A percentile compares a stretch with the other conserved stretches of the same genome.
Evolutionary conservation across 2,797 vertebrate species (phyloP).

Genomic region (Gadopsis marmoratus): DNA sequence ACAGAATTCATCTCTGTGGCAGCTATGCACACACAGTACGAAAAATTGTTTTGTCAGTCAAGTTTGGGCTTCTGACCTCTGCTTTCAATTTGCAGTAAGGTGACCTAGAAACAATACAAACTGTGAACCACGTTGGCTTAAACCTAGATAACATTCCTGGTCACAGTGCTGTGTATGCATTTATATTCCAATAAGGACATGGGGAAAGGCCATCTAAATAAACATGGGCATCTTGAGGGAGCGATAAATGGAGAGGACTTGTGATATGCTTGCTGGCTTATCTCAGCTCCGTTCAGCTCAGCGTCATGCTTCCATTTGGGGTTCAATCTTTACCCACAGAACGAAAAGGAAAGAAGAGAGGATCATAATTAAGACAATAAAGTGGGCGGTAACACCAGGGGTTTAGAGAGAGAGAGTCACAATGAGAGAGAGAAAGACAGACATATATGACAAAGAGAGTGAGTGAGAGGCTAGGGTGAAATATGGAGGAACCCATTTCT

Average conservation of each 20-base stretch:
- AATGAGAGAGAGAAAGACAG: conserved; percentile 45
- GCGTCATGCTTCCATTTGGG: conserved; percentile 55
- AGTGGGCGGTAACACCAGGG: conserved; percentile 55
- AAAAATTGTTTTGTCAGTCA: conserved; percentile 22
- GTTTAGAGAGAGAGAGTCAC: conserved; percentile 56
- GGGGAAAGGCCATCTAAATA: conserved; percentile 56
- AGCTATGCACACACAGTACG: conserved; percentile 44
- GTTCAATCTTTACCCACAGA: conserved; percentile 59
- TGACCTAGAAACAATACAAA: conserved; percentile 49
- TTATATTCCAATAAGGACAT: conserved; percentile 53
- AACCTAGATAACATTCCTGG: conserved; percentile 22
- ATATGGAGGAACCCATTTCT: conserved; percentile 84
- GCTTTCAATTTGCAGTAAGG: conserved; percentile 38
- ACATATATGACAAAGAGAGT: conserved; percentile 55
- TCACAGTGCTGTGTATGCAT: conserved; percentile 31
- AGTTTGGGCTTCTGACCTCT: conserved; percentile 52
- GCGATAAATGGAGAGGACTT: conserved; percentile 49
- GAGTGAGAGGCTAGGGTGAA: conserved; percentile 65
- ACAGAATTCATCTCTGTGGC: conserved; percentile 52
- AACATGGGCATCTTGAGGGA: conserved; percentile 52
- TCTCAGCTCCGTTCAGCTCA: conserved; percentile 50
- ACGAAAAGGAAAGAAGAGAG: conserved; percentile 54
- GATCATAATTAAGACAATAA: conserved; percentile 73
- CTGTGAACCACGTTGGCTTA: conserved; percentile 21
- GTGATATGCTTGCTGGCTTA: conserved; percentile 58